Evolutionary conservation across 2,888 invertebrate genomes (phyloP).

Genomic region (Chalcosyrphus nemorum): DNA sequence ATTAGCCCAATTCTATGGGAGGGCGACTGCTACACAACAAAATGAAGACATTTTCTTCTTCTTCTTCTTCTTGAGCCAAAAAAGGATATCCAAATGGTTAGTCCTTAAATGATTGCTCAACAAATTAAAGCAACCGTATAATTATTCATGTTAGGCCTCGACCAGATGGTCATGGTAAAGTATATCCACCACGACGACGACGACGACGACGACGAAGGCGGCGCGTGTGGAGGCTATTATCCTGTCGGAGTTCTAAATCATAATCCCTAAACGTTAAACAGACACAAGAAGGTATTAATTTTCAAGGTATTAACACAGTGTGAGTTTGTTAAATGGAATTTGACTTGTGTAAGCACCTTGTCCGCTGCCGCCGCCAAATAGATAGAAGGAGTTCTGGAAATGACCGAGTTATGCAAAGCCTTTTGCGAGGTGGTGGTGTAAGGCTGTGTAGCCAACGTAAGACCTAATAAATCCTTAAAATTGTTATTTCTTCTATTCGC

Average conservation of each 20-base stretch:
- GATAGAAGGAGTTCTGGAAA: slow-evolving; percentile 1
- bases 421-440: background rate
- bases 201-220: background rate
- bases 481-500: slow-evolving; percentile 49
- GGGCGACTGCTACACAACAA: background rate
- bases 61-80: too few species aligned
- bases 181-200: too few species aligned
- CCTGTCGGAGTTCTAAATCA: slow-evolving; percentile 49
- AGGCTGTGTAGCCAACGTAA: slow-evolving; percentile 30
- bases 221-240: slow-evolving; percentile 52
- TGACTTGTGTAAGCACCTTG: slow-evolving; percentile 71
- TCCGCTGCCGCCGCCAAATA: slow-evolving; percentile 25
- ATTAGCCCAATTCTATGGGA: slow-evolving; percentile 24
- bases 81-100: slow-evolving; percentile 65
- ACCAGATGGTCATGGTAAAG: background rate
- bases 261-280: slow-evolving; percentile 62
- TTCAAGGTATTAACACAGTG: slow-evolving; percentile 65
- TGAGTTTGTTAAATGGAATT: slow-evolving; percentile 67
- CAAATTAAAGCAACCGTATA: slow-evolving; percentile 65
- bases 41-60: slow-evolving; percentile 36
- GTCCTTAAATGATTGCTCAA: slow-evolving; percentile 65
- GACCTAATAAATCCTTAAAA: slow-evolving; percentile 53
- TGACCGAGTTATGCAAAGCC: background rate
- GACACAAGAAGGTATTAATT: slow-evolving; percentile 57
- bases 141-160: slow-evolving; percentile 49